Base-by-base conservation (phyloP, 2,888 invertebrate species). In the Chymomyza fuscimana region DNA sequence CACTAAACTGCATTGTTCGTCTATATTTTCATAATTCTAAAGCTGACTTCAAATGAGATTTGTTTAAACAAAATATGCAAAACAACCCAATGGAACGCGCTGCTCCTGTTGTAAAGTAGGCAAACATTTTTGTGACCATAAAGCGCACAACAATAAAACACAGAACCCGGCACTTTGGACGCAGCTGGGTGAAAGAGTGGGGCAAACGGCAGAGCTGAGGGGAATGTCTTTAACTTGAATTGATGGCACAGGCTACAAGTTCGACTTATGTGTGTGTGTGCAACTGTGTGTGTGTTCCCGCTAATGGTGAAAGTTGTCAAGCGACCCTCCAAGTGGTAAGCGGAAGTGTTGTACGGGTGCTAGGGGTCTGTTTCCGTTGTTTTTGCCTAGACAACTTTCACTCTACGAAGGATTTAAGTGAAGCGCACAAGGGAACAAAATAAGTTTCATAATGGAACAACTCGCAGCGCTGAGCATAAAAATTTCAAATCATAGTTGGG, bases 271-370 rank as follows among this genome's bases (percentile, higher is more conserved):
- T 86, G 80, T 56, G 25, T 52, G 15, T 36, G 12, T 64, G 22
- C n/a, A n/a, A n/a, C n/a, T 64, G 59, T 69, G 52, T 63, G 61
- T 72, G 67, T 74, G 75, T 77, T 59, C 72, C 67, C 70, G 76
- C 85, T 84, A 88, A 88, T 83, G 88, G 86, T 76, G 79, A 88
- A 88, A 88, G 88, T 84, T 88, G 88, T 88, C 77, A 81, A 81
- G 76, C 81, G 75, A 78, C 75, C 73, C 40, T 46, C 40, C 76
- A 74, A 76, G 69, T 64, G 63, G 63, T 64, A 70, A 67, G 66
- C 66, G 68, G 65, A 68, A 67, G 65, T 69, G 67, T 62, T n/a
- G 59, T 12, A 16, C 62, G 58, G 16, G 52, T 62, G 15, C 19
- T 65, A 5, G 46, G 29, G 40, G 64, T 75, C 68, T 63, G 67